Base-by-base conservation (phyloP, 1,140 invertebrate genomes). In the Leptinotarsa defecta region DNA sequence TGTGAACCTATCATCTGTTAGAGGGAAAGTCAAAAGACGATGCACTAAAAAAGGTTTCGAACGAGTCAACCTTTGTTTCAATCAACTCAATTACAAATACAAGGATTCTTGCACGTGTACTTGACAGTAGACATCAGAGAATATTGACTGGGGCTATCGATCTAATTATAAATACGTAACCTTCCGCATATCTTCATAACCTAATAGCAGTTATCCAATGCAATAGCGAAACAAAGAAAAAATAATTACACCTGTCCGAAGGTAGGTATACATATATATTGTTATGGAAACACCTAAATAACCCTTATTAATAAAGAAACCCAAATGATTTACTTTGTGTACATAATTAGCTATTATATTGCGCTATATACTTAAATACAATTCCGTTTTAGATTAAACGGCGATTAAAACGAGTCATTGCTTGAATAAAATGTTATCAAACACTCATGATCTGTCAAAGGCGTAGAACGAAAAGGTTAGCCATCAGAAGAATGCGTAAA, bases 401-500 rank as follows among this genome's bases (percentile, higher is more conserved):
- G 20, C 52, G 70, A 72, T 72, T 72, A 72, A 27, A 62, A 63
- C 57, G 43, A 72, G 24, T 72, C 70, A 72, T 72, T 72, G 70
- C 70, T 72, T 72, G 70, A 34, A 72, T 63, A 72, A 72, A 72
- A 72, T 34, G 68, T 69, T 48, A 69, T 69, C 68, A 65, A 65
- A 65, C n/a, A 17, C 8, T 1, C 8, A 69, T 5, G 43, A 69
- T 69, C 68, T 69, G 68, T 69, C 68, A 69, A 43, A 69, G 68
- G 68, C 27, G 68, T 69, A 49, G 43, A 17, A 57, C 15, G 15
- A 0, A 57, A 57, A 57, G 52, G 52, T 57, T 57, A 15, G 6
- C 13, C 2, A 17, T 57, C 13, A 57, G 34, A 57, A 4, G 52
- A 57, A 57, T 57, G 52, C 34, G n/a, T 57, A 57, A 19, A 57